Evolutionary conservation across 1,140 invertebrate genomes (phyloP), one percentile per base, ranked within the genome.

Genomic region (Drosophila subobscura): DNA sequence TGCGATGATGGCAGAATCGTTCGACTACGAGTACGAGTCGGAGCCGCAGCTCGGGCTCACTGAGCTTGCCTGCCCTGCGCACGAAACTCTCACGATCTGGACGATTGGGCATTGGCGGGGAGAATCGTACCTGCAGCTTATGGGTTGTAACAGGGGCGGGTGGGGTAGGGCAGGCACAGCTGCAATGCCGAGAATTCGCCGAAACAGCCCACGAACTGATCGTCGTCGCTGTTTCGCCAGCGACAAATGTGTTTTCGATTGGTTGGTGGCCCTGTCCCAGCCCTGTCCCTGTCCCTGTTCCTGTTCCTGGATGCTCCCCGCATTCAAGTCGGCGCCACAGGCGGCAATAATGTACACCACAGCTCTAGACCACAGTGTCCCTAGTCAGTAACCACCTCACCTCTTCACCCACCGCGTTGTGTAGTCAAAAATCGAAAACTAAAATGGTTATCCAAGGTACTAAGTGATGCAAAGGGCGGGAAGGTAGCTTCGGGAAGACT

Each of bases 211-310:
- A 86, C 81, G 83, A 86, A 86, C 73, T 77, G 73, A 81, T 72
- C 77, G 55, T 60, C 71, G 65, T 53, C 50, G 50, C 54, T 71
- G 81, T 66, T 81, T 58, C 59, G 58, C 53, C 65, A 55, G 83
- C 83, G 84, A 88, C 83, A 88, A 88, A 88, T 88, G 84, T 88
- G 83, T 88, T 88, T 88, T 88, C 83, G 79, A 88, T 88, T 88
- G 84, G 77, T 66, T 70, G 64, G 63, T 67, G 64, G 65, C 66
- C 64, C 64, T 37, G n/a, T 33, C 16, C 22, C 12, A 22, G 12
- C 3, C 5, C 12, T 12, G 7, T 14, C 40, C 41, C n/a, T 40
- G 41, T 4, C 23, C n/a, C 20, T 27, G 23, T 33, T 10, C 25
- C n/a, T 44, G 49, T 50, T 59, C 56, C n/a, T 6, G n/a, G 33